Percentiles rank a stretch among this genome's conserved stretches.
Evolutionary conservation across 2,888 invertebrate genomes (phyloP).

Genomic region (Clitarchus hookeri): DNA sequence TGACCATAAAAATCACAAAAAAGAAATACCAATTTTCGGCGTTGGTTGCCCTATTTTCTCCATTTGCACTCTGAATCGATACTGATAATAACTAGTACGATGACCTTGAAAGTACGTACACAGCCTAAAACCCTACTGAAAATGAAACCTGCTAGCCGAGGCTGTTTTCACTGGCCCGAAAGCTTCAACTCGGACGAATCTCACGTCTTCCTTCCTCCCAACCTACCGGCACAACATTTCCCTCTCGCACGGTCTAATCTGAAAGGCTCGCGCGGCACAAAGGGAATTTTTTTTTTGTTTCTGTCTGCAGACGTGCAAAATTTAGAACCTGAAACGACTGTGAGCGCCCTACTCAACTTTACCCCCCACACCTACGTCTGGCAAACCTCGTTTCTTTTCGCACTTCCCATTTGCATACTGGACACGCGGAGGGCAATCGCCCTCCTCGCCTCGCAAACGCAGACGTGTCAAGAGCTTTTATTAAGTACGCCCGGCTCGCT

Average conservation of each 20-base stretch:
- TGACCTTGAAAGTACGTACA: too few relatives aligned
- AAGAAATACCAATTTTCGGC: too few relatives aligned
- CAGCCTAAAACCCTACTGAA: too few relatives aligned
- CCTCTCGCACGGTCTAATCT: not conserved
- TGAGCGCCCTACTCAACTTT: not conserved
- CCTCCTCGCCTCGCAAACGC: not conserved
- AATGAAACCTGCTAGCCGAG: too few relatives aligned
- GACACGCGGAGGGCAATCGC: not conserved
- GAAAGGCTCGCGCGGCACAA: not conserved
- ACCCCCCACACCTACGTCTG: not conserved
- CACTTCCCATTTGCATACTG: not conserved
- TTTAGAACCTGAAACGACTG: constrained; percentile 11
- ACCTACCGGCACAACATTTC: not conserved
- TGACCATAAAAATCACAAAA: too few relatives aligned
- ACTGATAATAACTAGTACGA: too few relatives aligned
- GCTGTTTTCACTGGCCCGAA: too few relatives aligned
- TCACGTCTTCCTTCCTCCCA: not conserved
- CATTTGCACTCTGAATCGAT: too few relatives aligned
- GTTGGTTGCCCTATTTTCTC: too few relatives aligned
- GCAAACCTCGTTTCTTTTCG: not conserved
- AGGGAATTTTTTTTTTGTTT: not conserved
- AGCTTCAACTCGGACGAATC: not conserved
- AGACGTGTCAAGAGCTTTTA: not conserved
- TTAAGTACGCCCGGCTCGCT: not conserved
- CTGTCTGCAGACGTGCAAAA: constrained; percentile 1